Evolutionary conservation across 1,140 invertebrate species (phyloP).

Genomic region (Drosophila ananassae): DNA sequence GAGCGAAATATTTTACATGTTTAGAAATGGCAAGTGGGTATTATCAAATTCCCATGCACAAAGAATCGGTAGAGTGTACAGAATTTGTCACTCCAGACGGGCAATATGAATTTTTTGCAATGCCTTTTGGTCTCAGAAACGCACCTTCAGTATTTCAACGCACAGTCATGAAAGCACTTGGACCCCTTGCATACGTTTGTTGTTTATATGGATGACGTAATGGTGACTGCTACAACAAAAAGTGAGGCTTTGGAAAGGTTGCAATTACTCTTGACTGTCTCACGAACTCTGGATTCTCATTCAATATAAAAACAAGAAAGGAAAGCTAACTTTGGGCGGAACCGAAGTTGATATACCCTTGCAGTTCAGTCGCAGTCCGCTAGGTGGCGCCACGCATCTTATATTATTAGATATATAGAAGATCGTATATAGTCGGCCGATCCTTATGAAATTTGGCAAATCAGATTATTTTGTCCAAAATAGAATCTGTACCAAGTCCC

Average conservation of each 20-base stretch:
- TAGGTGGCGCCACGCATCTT: too few species aligned
- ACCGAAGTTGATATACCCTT: too few species aligned
- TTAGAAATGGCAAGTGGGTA: background rate
- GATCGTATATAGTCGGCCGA: too few species aligned
- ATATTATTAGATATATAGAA: too few species aligned
- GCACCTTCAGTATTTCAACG: slow-evolving; percentile 9
- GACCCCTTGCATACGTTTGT: background rate
- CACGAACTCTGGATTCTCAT: slow-evolving; percentile 12
- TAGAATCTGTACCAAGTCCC: too few species aligned
- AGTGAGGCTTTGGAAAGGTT: slow-evolving; percentile 10
- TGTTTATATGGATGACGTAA: slow-evolving; percentile 34
- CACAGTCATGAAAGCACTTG: background rate
- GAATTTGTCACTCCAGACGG: too few species aligned
- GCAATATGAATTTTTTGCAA: background rate
- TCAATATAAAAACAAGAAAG: slow-evolving; percentile 22
- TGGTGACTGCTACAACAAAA: slow-evolving; percentile 30
- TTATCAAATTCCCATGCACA: too few species aligned
- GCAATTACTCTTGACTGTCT: background rate
- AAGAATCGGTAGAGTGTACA: too few species aligned
- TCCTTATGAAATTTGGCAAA: too few species aligned
- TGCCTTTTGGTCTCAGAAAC: background rate
- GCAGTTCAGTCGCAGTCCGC: too few species aligned
- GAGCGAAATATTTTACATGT: background rate
- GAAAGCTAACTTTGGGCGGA: too few species aligned
- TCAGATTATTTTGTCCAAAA: too few species aligned